A percentile compares a stretch with the other conserved stretches of the same genome.
phyloP scores from a whole-genome alignment of 1,140 invertebrate species.

The Hetaerina americana region DNA sequence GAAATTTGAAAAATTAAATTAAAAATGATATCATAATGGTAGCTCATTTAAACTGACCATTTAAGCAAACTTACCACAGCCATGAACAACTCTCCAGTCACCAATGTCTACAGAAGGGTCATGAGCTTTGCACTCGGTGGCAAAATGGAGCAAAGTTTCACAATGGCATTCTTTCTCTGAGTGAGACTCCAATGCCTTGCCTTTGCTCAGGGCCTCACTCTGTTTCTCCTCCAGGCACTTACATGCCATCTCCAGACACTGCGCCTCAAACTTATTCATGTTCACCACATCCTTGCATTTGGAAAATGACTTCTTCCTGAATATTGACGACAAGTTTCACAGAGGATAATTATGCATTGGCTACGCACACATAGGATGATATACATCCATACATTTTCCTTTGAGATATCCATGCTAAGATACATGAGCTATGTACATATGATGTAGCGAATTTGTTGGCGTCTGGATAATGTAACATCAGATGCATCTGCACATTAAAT shows the following conservation, averaged over 20 bases:
- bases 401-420: too few relatives aligned
- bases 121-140: constrained; percentile 52
- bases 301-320: constrained; percentile 43
- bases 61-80: constrained; percentile 45
- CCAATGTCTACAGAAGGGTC: constrained; percentile 45
- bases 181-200: not conserved
- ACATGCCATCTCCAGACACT: constrained; percentile 60
- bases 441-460: too few relatives aligned
- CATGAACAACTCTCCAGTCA: constrained; percentile 51
- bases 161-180: constrained; percentile 48
- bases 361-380: too few relatives aligned
- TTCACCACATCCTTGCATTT: constrained; percentile 44
- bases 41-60: not conserved
- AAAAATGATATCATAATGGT: too few relatives aligned
- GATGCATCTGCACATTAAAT: too few relatives aligned
- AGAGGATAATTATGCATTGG: too few relatives aligned
- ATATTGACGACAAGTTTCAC: too few relatives aligned
- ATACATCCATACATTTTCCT: too few relatives aligned
- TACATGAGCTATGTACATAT: too few relatives aligned
- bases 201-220: not conserved
- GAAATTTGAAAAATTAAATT: too few relatives aligned
- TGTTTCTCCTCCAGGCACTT: constrained; percentile 35
- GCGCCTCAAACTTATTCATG: constrained; percentile 48
- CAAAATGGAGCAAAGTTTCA: constrained; percentile 47
- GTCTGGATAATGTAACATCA: too few relatives aligned